Base-by-base conservation (phyloP, 2,797 vertebrate species). In the Schizothorax lantsangensis region DNA sequence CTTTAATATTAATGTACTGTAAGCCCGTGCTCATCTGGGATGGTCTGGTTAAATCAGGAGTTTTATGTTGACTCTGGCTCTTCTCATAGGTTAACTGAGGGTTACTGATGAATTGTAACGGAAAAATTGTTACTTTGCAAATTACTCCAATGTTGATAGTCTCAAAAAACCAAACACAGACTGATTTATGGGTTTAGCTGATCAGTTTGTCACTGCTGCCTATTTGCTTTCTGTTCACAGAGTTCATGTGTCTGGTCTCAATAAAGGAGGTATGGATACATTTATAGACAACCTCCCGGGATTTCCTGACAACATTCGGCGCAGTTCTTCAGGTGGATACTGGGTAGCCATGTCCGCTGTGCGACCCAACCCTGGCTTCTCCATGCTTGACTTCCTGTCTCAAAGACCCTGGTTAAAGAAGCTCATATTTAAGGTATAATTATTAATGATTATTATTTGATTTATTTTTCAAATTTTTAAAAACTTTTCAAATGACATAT, bases 261-360 rank as follows among this genome's bases (percentile, higher is more conserved):
- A 97, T 92, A 98, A 99, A 92, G 98, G 98, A 10, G 98, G 97
- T 62, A 97, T 97, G 92, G 98, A 99, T 91, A 96, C 97, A 6
- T 99, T 99, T 83, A 93, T 97, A 79, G 98, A 99, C 89, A 99
- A 99, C 91, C 92, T 99, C 89, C 98, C 98, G 0, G 98, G 98
- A 54, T 97, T 99, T 89, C 98, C 98, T 15, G 97, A 99, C 92
- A 99, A 99, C 89, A 97, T 99, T 89, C 96, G 98, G 0, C 94
- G 95, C 59, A 99, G 98, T 93, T 97, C 97, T 26, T 95, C 94
- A 0, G 97, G 98, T n/a, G 97, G 98, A 10, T 99, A 99, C 92
- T 99, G 98, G 98, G 96, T 99, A 17, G 95, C 96, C 87, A 97
- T 98, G 97, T 90, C 97, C 0, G 94, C 92, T 0, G 92, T 99